phyloP scores from a whole-genome alignment of 2,888 invertebrate species.

The Cyclophora punctaria region DNA sequence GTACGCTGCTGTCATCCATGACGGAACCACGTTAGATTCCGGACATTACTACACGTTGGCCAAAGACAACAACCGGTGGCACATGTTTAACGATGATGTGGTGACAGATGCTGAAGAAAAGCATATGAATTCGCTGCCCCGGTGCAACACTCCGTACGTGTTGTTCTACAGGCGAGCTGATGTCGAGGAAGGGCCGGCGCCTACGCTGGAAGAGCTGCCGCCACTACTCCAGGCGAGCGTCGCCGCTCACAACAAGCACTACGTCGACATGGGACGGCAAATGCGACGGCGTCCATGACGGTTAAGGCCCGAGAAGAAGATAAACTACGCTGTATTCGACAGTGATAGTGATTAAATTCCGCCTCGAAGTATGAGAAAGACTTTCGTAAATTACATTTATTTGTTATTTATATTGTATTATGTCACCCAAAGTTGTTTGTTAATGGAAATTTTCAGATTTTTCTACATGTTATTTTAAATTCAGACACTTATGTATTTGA shows the following conservation, averaged over 20 bases:
- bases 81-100: constrained; percentile 86
- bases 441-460: too few relatives aligned
- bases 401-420: too few relatives aligned
- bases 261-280: constrained; percentile 29
- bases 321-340: constrained; percentile 43
- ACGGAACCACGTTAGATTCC: constrained; percentile 86
- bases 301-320: constrained; percentile 40
- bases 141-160: constrained; percentile 88
- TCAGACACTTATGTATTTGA: too few relatives aligned
- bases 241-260: constrained; percentile 49
- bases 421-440: too few relatives aligned
- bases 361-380: too few relatives aligned
- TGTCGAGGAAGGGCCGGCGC: constrained; percentile 47
- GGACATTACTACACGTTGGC: constrained; percentile 93
- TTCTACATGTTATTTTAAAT: too few relatives aligned
- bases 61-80: constrained; percentile 81
- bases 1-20: constrained; percentile 90
- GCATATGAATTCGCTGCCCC: constrained; percentile 77
- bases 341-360: not conserved
- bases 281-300: constrained; percentile 7
- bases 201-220: constrained; percentile 46
- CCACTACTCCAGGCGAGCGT: constrained; percentile 43
- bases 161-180: constrained; percentile 80
- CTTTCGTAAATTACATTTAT: too few relatives aligned
- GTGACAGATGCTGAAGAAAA: constrained; percentile 77